Evolutionary conservation across 2,113 vertebrate genomes (phyloP), one percentile per base, ranked within the genome.

Genomic region (Neolamprologus variostigma): DNA sequence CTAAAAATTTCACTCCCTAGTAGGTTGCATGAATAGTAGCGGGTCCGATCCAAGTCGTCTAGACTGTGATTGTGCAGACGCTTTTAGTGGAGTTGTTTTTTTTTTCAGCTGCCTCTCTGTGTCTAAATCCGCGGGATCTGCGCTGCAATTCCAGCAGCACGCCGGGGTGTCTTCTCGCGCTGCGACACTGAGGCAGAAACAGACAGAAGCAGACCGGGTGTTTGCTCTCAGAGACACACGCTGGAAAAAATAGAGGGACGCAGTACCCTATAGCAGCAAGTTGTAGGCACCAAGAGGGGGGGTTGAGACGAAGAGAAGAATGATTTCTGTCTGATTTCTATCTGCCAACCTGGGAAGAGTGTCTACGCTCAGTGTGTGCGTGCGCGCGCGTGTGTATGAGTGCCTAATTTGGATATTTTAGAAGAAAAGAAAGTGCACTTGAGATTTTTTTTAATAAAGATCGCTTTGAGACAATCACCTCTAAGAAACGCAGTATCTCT

Each of bases 41-140:
- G 26, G 87, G 51, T 82, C 35, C 4, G 90, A 45, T 78, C 28
- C 5, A 86, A 45, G 80, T 26, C 31, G 33, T 59, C 35, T 82
- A 82, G 89, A 86, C 91, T 78, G 87, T 50, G 83, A 89, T 84
- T 68, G 68, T 35, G 47, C 73, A 86, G 85, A 71, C 61, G 83
- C 86, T 80, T 94, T 91, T 78, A 87, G 89, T 85, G 89, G 94
- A 93, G 86, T 92, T 37, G 10, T 5, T n/a, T 7, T 90, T 33
- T 59, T 89, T 80, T 68, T 14, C 90, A 89, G 92, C 94, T 92
- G 92, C 86, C 91, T 87, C 73, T 93, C 45, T 80, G 42, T 55
- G 91, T 88, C 86, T 81, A 89, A 79, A 94, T 90, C 94, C 71
- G 90, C 92, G 92, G 90, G 91, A 86, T 94, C 53, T 89, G 94